Conservation (phyloP, 2,797 vertebrate genomes). For the Tolypeutes matacus region DNA sequence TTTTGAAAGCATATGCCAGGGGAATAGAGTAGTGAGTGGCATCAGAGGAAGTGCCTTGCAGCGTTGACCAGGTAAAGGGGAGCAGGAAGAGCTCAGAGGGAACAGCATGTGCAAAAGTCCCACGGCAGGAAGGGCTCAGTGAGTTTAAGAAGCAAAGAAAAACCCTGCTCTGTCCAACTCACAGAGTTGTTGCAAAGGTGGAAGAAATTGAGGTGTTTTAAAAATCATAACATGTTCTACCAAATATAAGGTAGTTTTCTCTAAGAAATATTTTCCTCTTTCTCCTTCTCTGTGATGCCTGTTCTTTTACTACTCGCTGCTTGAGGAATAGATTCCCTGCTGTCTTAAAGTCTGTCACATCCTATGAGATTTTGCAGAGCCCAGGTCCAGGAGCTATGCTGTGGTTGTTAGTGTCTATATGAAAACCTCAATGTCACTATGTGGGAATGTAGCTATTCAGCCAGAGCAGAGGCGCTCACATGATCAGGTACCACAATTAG, state of each 20-base stretch:
- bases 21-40: background rate
- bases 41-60: background rate
- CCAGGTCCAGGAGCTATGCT: background rate
- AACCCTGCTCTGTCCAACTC: background rate
- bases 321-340: background rate
- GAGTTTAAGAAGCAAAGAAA: background rate
- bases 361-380: background rate
- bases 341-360: background rate
- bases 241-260: background rate
- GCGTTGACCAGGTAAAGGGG: background rate
- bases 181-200: background rate
- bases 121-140: background rate
- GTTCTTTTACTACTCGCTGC: background rate
- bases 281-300: background rate
- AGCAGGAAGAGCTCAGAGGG: background rate
- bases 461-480: background rate
- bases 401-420: background rate
- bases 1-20: background rate
- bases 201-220: background rate
- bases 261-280: slow-evolving; percentile 11
- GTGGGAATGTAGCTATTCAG: background rate
- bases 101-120: background rate
- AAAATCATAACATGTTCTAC: background rate
- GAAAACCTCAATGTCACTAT: background rate
- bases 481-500: background rate